A percentile compares a stretch with the other conserved stretches of the same genome.
Conservation (phyloP, 1,140 invertebrate genomes). For the Halyomorpha halys region DNA sequence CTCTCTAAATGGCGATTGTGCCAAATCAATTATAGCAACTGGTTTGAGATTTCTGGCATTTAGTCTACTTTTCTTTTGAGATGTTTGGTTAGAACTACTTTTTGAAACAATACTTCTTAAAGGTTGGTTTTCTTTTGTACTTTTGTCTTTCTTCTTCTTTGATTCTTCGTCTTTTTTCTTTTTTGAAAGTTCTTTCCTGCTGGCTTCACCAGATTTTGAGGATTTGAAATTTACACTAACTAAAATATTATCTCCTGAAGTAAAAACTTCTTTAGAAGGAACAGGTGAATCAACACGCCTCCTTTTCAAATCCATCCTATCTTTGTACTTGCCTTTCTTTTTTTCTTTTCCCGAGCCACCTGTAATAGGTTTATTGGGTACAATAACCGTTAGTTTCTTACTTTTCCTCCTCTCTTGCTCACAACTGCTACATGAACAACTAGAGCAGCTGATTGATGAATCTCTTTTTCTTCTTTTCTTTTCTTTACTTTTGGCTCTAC, state of each 20-base stretch:
- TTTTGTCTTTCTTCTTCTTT: slow-evolving; percentile 37
- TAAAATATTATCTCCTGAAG: slow-evolving; percentile 81
- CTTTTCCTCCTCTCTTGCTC: slow-evolving; percentile 23
- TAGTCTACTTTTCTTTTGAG: slow-evolving; percentile 23
- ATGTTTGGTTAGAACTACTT: slow-evolving; percentile 15
- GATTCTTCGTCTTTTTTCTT: slow-evolving; percentile 37
- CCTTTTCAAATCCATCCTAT: slow-evolving; percentile 39
- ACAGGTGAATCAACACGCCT: slow-evolving; percentile 44
- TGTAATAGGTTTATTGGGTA: slow-evolving; percentile 44
- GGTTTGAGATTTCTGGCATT: slow-evolving; percentile 43
- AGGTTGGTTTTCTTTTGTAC: slow-evolving; percentile 38
- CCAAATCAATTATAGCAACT: slow-evolving; percentile 73
- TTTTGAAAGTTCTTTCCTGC: slow-evolving; percentile 34
- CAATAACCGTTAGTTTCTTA: slow-evolving; percentile 44
- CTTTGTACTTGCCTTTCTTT: slow-evolving; percentile 30
- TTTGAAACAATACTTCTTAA: slow-evolving; percentile 38
- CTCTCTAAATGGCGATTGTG: slow-evolving; percentile 70
- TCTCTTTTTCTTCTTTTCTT: slow-evolving; percentile 17
- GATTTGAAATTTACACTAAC: slow-evolving; percentile 77
- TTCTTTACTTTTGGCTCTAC: slow-evolving; percentile 5
- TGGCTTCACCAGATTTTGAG: slow-evolving; percentile 33
- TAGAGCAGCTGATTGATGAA: slow-evolving; percentile 26
- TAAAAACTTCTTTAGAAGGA: slow-evolving; percentile 79
- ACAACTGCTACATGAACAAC: slow-evolving; percentile 27
- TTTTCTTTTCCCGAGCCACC: slow-evolving; percentile 43